A percentile compares a stretch with the other conserved stretches of the same genome.
Evolutionary conservation across 2,797 vertebrate genomes (phyloP).

Genomic region (Lophotriccus pileatus): DNA sequence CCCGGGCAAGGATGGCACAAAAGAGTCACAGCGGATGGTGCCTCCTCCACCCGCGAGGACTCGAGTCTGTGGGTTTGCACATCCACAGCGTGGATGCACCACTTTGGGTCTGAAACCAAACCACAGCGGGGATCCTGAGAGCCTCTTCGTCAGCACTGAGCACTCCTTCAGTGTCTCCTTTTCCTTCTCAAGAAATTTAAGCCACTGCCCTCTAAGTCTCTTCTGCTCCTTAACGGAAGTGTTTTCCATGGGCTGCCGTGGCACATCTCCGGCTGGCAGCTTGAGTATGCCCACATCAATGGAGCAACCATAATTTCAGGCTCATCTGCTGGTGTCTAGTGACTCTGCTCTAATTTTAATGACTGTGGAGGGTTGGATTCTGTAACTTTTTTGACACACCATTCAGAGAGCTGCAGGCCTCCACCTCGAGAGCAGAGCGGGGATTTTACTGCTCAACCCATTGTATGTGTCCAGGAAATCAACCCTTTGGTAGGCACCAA

Average conservation of each 20-base stretch:
- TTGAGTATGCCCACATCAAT: background rate
- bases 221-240: fast-evolving
- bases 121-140: background rate
- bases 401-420: background rate
- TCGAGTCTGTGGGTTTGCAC: fast-evolving
- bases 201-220: background rate
- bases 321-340: background rate
- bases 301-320: background rate
- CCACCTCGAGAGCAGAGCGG: background rate
- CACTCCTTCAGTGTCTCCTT: fast-evolving
- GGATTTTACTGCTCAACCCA: background rate
- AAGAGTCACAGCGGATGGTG: background rate
- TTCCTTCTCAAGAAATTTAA: background rate
- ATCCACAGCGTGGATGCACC: fast-evolving
- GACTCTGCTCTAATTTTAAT: background rate
- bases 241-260: background rate
- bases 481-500: background rate
- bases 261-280: background rate
- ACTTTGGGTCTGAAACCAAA: background rate
- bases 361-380: background rate
- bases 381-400: fast-evolving
- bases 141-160: background rate
- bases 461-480: background rate
- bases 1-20: background rate
- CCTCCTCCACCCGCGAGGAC: background rate